Evolutionary conservation across 2,113 vertebrate species (phyloP).

Genomic region (Aegithalos caudatus): DNA sequence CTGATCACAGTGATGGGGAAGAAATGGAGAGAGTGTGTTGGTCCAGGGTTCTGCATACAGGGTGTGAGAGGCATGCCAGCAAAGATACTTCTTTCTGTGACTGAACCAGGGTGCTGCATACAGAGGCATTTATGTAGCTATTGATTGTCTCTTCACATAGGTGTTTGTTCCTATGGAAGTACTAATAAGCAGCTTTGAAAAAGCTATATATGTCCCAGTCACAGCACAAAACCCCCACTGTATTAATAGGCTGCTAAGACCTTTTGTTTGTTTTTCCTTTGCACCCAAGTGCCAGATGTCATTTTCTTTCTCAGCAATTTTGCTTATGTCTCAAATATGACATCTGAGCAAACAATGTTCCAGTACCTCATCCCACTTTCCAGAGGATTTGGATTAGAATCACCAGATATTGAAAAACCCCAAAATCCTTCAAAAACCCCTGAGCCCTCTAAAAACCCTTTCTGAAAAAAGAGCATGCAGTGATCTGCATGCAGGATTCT

Average conservation of each 20-base stretch:
- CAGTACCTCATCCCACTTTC: background rate
- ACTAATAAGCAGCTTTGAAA: background rate
- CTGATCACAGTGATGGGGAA: background rate
- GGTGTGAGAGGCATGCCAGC: background rate
- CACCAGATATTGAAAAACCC: background rate
- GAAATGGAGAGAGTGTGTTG: background rate
- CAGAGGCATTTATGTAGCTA: background rate
- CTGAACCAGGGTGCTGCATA: background rate
- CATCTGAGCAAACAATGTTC: background rate
- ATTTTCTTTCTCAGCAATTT: background rate
- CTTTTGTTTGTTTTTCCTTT: background rate
- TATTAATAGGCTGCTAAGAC: background rate
- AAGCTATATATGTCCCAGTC: background rate
- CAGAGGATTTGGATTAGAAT: background rate
- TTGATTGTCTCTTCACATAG: background rate
- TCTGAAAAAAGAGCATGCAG: background rate
- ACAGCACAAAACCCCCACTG: too few relatives aligned
- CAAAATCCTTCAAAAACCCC: background rate
- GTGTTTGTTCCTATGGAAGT: background rate
- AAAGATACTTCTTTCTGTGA: background rate
- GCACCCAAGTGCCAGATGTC: background rate
- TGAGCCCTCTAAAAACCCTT: background rate
- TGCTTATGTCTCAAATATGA: background rate
- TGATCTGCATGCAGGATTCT: background rate
- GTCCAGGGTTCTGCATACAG: background rate